phyloP scores from a whole-genome alignment of 2,888 invertebrate species.

The Macaria notata region DNA sequence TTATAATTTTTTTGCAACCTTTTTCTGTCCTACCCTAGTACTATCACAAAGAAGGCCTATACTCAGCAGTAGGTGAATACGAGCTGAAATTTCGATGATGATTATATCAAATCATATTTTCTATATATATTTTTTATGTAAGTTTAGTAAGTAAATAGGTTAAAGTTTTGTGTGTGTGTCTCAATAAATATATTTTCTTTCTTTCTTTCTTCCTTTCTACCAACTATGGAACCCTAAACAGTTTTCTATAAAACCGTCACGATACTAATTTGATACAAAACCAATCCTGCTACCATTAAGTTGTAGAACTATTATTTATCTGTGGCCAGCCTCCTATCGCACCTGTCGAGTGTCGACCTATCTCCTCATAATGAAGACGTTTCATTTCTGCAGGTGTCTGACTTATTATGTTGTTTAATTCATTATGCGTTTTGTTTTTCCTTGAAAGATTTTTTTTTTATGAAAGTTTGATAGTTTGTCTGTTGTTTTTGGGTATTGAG shows the following conservation, averaged over 20 bases:
- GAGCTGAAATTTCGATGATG: too few relatives aligned
- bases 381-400: constrained; percentile 73
- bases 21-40: too few relatives aligned
- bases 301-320: constrained; percentile 33
- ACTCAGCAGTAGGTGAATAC: too few relatives aligned
- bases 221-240: too few relatives aligned
- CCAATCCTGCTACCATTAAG: constrained; percentile 37
- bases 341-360: constrained; percentile 75
- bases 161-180: too few relatives aligned
- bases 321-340: constrained; percentile 55
- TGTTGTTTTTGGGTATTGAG: neutral
- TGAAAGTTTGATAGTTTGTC: constrained; percentile 1
- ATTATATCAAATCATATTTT: too few relatives aligned
- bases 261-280: constrained; percentile 37
- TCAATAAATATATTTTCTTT: too few relatives aligned
- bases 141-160: too few relatives aligned
- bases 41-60: too few relatives aligned
- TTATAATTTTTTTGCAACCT: too few relatives aligned
- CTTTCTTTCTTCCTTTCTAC: too few relatives aligned
- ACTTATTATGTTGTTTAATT: constrained; percentile 77
- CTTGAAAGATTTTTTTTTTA: constrained; percentile 58
- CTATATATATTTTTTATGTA: too few relatives aligned
- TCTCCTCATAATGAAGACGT: constrained; percentile 77
- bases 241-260: constrained; percentile 3
- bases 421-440: constrained; percentile 79